These are phyloP conservation scores for Andrena haemorrhoa DNA, from an alignment of 2,888 invertebrate genomes.

Conservation along the genomic window DNA sequence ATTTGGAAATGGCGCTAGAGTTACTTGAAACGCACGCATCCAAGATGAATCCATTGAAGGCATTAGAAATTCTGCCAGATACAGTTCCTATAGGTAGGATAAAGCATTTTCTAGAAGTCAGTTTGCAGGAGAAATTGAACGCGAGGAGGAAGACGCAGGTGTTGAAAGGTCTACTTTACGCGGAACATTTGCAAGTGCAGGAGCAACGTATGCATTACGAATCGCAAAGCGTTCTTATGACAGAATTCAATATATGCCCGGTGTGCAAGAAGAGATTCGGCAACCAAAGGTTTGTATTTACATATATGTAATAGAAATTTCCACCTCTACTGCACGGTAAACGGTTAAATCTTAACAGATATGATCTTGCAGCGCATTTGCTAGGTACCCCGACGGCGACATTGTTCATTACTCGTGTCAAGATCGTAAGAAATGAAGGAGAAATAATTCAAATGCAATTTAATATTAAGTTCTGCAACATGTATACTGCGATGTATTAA, in stretches of 20 bases:
- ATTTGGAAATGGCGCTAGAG: constrained; percentile 92
- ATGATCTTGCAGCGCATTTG: constrained; percentile 90
- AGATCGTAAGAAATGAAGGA: constrained; percentile 83
- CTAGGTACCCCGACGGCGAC: constrained; percentile 95
- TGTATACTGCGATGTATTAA: constrained; percentile 53
- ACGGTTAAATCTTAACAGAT: neutral
- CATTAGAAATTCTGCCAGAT: constrained; percentile 92
- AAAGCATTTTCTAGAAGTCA: constrained; percentile 92
- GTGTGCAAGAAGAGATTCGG: constrained; percentile 97
- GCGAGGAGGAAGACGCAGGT: constrained; percentile 91
- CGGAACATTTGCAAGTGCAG: constrained; percentile 94
- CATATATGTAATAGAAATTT: neutral
- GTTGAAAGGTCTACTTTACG: constrained; percentile 92
- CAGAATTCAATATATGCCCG: constrained; percentile 94
- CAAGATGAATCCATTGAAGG: constrained; percentile 93
- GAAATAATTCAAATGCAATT: constrained; percentile 18
- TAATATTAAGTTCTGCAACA: constrained; percentile 39
- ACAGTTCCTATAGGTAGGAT: constrained; percentile 91
- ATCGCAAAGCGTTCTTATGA: constrained; percentile 93
- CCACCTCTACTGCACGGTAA: neutral
- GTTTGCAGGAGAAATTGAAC: constrained; percentile 91
- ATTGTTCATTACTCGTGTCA: constrained; percentile 97
- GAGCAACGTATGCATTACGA: constrained; percentile 93
- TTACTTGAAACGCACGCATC: constrained; percentile 94
- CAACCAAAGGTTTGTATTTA: constrained; percentile 90